Evolutionary conservation across 2,888 invertebrate genomes (phyloP), one percentile per base, ranked within the genome.

Genomic region (Adela reaumurella): DNA sequence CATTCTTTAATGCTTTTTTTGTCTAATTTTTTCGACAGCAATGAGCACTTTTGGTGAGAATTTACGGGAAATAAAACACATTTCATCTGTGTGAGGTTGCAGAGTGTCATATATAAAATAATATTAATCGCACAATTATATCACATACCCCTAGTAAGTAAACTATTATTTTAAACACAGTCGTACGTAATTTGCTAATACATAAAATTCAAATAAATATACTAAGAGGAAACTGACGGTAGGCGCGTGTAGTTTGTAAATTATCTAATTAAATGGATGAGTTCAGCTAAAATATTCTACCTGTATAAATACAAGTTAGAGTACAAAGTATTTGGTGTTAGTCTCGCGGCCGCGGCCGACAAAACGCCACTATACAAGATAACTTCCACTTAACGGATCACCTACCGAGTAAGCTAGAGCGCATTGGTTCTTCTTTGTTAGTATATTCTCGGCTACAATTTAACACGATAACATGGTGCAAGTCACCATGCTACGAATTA

Each of bases 1-100:
- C 77, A 72, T 76, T 74, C 73, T 79, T 80, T 80, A 80, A 79
- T 80, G 80, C 79, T 53, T 55, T 74, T 78, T 56, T 79, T 78
- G 67, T 70, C 78, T 79, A 79, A 78, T 74, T 76, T 77, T 78
- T 73, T 78, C 76, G 83, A 83, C 82, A 84, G 83, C 83, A 81
- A 82, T 84, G 84, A 84, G 84, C 84, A 84, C 84, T 84, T 84
- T 83, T 82, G 84, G 84, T 84, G 83, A 83, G 83, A 83, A 74
- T 74, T 70, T 74, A 74, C 71, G 71, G 74, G 74, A 52, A 51
- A 50, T 51, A 16, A 52, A 74, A 74, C 73, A 72, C 63, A 74
- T 66, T 71, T 42, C 45, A 50, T 46, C 17, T 35, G 19, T 29
- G 43, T 43, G 19, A 44, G 17, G 67, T 67, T 71, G 52, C 52